Conservation (phyloP, 1,140 invertebrate genomes). For the Luehdorfia chinensis region DNA sequence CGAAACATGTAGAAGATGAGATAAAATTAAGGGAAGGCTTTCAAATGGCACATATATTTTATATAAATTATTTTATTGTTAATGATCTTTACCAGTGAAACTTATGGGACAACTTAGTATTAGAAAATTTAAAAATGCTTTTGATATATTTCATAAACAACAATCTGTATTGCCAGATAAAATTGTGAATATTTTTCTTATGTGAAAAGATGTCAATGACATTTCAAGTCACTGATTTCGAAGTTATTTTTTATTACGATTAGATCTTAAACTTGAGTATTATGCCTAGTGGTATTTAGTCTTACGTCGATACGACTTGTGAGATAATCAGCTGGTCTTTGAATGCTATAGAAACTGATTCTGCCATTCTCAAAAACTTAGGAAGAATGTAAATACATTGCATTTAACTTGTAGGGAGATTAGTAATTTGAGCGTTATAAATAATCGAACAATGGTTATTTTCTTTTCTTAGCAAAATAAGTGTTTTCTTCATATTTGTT, state of each 20-base stretch:
- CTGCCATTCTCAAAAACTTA: constrained; percentile 51
- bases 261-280: constrained; percentile 68
- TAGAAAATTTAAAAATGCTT: constrained; percentile 64
- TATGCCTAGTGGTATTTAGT: constrained; percentile 59
- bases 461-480: constrained; percentile 66
- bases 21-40: constrained; percentile 55
- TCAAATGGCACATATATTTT: constrained; percentile 58
- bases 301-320: constrained; percentile 46
- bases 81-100: constrained; percentile 68
- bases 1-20: constrained; percentile 78
- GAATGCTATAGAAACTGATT: constrained; percentile 47
- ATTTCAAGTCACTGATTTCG: constrained; percentile 68
- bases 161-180: constrained; percentile 76
- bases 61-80: constrained; percentile 73
- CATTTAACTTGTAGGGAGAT: constrained; percentile 69
- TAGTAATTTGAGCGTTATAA: constrained; percentile 62
- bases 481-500: constrained; percentile 58
- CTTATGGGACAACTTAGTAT: constrained; percentile 67
- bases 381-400: constrained; percentile 67
- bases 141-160: constrained; percentile 61
- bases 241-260: constrained; percentile 68
- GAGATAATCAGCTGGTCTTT: constrained; percentile 46
- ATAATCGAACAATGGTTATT: constrained; percentile 57
- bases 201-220: constrained; percentile 65
- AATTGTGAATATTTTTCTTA: constrained; percentile 76